Evolutionary conservation across 2,113 vertebrate species (phyloP), one percentile per base, ranked within the genome.

Genomic region (Ariopsis seemanni): DNA sequence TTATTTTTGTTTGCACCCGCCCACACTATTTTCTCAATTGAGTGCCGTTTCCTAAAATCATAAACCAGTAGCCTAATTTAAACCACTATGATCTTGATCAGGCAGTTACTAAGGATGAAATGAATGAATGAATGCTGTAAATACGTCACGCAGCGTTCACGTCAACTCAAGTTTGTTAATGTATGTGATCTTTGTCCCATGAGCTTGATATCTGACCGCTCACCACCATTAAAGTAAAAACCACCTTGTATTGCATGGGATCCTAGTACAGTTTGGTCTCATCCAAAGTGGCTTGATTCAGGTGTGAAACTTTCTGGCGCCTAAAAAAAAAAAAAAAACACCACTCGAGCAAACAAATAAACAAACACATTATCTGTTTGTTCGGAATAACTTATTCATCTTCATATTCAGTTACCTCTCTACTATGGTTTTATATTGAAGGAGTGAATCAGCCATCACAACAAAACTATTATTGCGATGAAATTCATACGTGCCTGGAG

Each of bases 401-500:
- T 22, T 22, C 12, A 20, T 8, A 74, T 48, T 18, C 1, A 20
- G 22, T 20, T 10, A 48, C 17, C 5, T 74, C 1, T 75, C 4
- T 10, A 12, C 48, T 15, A 10, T 52, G 22, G 8, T 75, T 50
- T n/a, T 62, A 79, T 80, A 42, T 63, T 81, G 25, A 81, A 87
- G 65, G 74, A 42, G 81, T 42, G 30, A 84, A 63, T 52, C n/a
- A 65, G 75, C 18, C 83, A 65, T 71, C 22, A 27, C 52, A 77
- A 42, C 42, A 5, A 85, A 85, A 48, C 57, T 84, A 18, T 87
- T 58, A 65, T 52, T 82, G 6, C 69, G 57, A 22, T 71, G 10
- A 12, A 57, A 42, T 53, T 53, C 42, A 22, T 50, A 50, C 42
- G 10, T 50, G 22, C 4, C 74, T 77, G 2, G 15, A 55, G 78